Base-by-base conservation (phyloP, 2,113 vertebrate species). In the Eulemur macaco region DNA sequence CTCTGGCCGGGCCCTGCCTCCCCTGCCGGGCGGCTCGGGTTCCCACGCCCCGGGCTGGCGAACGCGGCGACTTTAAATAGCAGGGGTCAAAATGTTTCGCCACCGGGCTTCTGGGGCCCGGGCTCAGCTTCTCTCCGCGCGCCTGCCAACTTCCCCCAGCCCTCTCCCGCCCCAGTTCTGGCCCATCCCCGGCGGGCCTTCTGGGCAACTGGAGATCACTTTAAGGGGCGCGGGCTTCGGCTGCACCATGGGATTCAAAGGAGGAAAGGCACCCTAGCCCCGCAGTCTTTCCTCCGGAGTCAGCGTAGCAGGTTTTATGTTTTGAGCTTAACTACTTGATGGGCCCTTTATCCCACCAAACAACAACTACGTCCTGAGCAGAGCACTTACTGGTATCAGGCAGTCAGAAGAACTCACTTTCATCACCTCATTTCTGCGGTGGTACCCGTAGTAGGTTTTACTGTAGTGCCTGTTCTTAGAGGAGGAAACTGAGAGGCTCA, bases 51-150 rank as follows among this genome's bases (percentile, higher is more conserved):
- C 99, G 92, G 91, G 91, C 60, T 80, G 97, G 68, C 29, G 50
- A 45, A 60, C 78, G 93, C 88, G 5, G 58, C 1, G 97, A 97
- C 99, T 99, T 98, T 98, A 99, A 99, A 99, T 99, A 99, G 99
- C 98, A 98, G 74, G 91, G 82, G 91, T 93, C 96, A 86, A 1
- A 27, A 97, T 98, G 98, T 97, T 96, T 98, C 95, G 97, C 98
- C 96, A 3, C 82, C 1, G 10, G 95, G 93, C 63, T 0, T 78
- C 95, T 71, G 96, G 97, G 96, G 97, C 97, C 84, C 76, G 37
- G 73, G 85, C 96, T 97, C 89, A 7, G 96, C 91, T 66, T 93
- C 92, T 81, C 77, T 47, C 50, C 4, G 39, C 3, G 7, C 20
- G 12, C 14, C 74, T 45, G 96, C 95, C 97, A 93, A 80, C 27